These are phyloP conservation scores for Zaprionus ghesquierei DNA, from an alignment of 1,140 invertebrate species.

Conservation along the genomic window DNA sequence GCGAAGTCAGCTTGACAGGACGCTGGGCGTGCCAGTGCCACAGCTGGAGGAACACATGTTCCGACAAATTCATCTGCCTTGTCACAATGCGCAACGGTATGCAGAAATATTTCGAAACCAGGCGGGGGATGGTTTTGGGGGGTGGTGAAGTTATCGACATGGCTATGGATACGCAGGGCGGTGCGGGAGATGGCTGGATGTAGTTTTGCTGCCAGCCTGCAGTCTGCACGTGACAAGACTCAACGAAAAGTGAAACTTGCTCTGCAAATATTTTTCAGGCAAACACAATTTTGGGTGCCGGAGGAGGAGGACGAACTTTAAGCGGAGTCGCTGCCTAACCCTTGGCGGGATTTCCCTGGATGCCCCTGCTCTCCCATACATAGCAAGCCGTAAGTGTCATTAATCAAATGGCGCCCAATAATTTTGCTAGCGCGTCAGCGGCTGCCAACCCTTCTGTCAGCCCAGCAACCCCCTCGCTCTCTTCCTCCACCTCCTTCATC, in stretches of 20 bases:
- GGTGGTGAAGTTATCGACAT: conserved; percentile 8
- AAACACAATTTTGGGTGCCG: conserved; percentile 32
- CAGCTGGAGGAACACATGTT: conserved; percentile 78
- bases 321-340: neutral
- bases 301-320: conserved; percentile 11
- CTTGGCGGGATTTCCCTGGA: too few species aligned
- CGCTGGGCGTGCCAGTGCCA: conserved; percentile 25
- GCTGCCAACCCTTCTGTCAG: conserved; percentile 37
- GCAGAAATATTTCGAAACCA: conserved; percentile 52
- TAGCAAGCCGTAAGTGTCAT: conserved; percentile 56
- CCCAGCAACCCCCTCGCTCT: neutral
- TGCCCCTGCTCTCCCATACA: neutral
- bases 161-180: conserved; percentile 32
- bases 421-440: conserved; percentile 42
- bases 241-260: conserved; percentile 72
- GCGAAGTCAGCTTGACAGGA: conserved; percentile 8
- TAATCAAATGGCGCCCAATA: conserved; percentile 77
- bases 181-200: neutral
- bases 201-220: conserved; percentile 45
- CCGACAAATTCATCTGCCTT: conserved; percentile 80
- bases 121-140: neutral
- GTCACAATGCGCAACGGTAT: conserved; percentile 80
- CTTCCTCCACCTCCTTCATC: conserved; percentile 41
- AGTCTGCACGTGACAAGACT: conserved; percentile 74
- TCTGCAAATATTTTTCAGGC: conserved; percentile 62